Evolutionary conservation across 1,140 invertebrate genomes (phyloP), one percentile per base, ranked within the genome.

Genomic region (Lasaia peninsularis): DNA sequence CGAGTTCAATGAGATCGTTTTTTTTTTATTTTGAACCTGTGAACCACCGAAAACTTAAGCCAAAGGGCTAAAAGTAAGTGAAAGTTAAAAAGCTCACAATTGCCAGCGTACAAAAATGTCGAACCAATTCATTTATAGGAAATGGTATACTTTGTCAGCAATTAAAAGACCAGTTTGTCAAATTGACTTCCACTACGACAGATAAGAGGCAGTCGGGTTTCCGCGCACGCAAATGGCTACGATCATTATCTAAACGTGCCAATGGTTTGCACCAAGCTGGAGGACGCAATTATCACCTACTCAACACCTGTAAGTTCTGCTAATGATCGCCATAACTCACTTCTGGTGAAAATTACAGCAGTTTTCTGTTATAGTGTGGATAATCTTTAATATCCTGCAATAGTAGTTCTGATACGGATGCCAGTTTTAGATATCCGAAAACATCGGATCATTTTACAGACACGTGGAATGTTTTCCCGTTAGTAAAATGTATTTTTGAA

Each of bases 231-330:
- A 73, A 73, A 77, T 66, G 72, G 58, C 56, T 58, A 50, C 59
- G 70, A 77, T 79, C 65, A 63, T 73, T 80, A 83, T 83, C 80
- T 80, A 69, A 75, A 73, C 58, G 67, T 69, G 70, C 65, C 69
- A 69, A 75, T 80, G 66, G 72, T 69, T 73, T 75, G 74, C 73
- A 69, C 64, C 37, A 34, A 32, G 65, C 63, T 65, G 65, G 65
- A 69, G 65, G 70, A 75, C 61, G 71, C 72, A 77, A 80, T 82
- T 78, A 80, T 78, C 72, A 78, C 75, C 66, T 65, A 59, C 40
- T 56, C 50, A 59, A 73, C 77, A 76, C 76, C 74, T 79, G 75
- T 70, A 67, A 60, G 61, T 61, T 56, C 50, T 65, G 67, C 63
- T 68, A 79, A 80, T 73, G 50, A 40, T 37, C 28, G 52, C 32